Percentiles rank a stretch among this genome's conserved stretches.
phyloP scores from a whole-genome alignment of 2,888 invertebrate genomes.

The Saturnia japonica region DNA sequence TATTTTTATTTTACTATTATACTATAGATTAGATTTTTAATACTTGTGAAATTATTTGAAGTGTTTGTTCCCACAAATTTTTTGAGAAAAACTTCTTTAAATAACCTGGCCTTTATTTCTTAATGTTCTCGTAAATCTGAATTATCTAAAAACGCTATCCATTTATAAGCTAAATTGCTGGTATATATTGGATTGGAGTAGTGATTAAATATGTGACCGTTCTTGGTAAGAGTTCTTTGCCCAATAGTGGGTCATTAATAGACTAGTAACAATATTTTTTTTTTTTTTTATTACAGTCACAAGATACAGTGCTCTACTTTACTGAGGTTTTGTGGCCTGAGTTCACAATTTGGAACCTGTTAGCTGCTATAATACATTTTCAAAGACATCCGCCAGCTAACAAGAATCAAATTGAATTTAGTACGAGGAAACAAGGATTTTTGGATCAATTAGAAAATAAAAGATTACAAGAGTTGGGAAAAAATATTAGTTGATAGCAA shows the following conservation, averaged over 20 bases:
- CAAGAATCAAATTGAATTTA: slow-evolving; percentile 32
- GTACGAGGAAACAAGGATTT: slow-evolving; percentile 46
- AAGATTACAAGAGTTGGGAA: slow-evolving; percentile 60
- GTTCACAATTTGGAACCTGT: slow-evolving; percentile 95
- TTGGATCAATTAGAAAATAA: slow-evolving; percentile 63
- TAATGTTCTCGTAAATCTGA: too few relatives aligned
- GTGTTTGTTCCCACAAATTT: too few relatives aligned
- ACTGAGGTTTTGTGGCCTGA: slow-evolving; percentile 97
- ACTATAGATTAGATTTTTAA: too few relatives aligned
- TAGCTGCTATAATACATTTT: slow-evolving; percentile 92
- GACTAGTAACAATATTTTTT: background rate
- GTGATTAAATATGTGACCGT: too few relatives aligned
- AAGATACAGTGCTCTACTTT: slow-evolving; percentile 92
- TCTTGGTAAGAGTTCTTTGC: too few relatives aligned
- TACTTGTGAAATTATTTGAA: too few relatives aligned
- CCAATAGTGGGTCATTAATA: background rate
- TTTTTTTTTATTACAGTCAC: slow-evolving; percentile 79
- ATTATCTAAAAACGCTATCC: too few relatives aligned
- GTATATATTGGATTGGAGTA: too few relatives aligned
- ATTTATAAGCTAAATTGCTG: too few relatives aligned
- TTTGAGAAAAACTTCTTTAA: too few relatives aligned
- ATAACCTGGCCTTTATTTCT: too few relatives aligned
- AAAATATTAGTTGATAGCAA: slow-evolving; percentile 41
- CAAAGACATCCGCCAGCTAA: slow-evolving; percentile 82
- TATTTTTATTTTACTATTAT: too few relatives aligned